Base-by-base conservation (phyloP, 2,797 vertebrate genomes). In the Hipposideros larvatus region DNA sequence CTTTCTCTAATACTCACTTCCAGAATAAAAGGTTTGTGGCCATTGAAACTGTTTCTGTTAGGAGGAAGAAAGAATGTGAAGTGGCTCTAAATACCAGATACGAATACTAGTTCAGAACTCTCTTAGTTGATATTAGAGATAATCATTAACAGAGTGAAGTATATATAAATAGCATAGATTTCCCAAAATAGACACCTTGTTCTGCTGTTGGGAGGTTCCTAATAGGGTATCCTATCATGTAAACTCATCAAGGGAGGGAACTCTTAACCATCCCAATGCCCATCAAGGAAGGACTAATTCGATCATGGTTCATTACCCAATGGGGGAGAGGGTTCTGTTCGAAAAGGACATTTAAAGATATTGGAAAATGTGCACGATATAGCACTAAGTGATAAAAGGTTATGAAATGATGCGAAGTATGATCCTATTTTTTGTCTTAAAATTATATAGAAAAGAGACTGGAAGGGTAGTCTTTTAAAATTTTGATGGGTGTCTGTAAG, bases 81-180 rank as follows among this genome's bases (percentile, higher is more conserved):
- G 61, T 71, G 51, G 84, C 85, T 71, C 55, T 55, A 68, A 91
- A 96, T 41, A 84, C 43, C 63, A 65, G 31, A 68, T 19, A 24
- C 16, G 5, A 87, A 86, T 75, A 37, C 68, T 51, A 66, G 41
- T 48, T 74, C 46, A 63, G 83, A 83, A 9, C 11, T 68, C 55
- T 78, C 71, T 57, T 77, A 88, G 95, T 34, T 74, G 71, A 43
- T 48, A 48, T 46, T 41, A 90, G 48, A 96, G 63, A 83, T 74
- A 34, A 94, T 78, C 59, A 85, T 73, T 73, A 97, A 94, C 80
- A 87, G 37, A 93, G 73, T 24, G 41, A 75, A 73, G 7, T 59
- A 71, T 53, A 51, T 31, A 84, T 63, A 75, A 77, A 88, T 46
- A 84, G n/a, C 41, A 91, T 0, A 79, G 59, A 93, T 41, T 85